Conservation (phyloP, 2,797 vertebrate species). For the Cynopterus sphinx region DNA sequence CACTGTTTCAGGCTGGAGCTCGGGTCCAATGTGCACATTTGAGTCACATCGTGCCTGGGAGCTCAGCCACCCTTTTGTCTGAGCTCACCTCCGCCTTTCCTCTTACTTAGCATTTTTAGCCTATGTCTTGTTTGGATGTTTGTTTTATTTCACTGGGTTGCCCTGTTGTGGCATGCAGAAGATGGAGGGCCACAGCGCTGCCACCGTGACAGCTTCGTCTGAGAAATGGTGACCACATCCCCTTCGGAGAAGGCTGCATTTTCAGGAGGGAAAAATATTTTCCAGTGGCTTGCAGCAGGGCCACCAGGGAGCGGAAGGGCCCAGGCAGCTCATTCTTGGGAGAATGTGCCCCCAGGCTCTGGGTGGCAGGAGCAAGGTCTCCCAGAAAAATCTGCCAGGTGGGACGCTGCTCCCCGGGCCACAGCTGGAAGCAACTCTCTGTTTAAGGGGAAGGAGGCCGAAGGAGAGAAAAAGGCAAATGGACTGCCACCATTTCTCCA, state of each 20-base stretch:
- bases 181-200: neutral
- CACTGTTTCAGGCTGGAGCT: neutral
- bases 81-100: neutral
- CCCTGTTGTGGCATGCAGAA: neutral
- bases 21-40: neutral
- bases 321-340: neutral
- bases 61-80: neutral
- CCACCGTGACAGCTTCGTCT: neutral
- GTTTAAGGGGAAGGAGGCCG: neutral
- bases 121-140: neutral
- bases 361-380: neutral
- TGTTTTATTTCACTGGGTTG: neutral
- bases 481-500: neutral
- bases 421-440: neutral
- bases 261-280: neutral
- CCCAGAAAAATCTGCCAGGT: neutral
- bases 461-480: neutral
- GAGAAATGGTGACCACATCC: neutral
- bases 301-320: neutral
- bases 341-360: neutral
- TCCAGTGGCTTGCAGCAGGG: neutral
- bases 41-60: conserved; percentile 9
- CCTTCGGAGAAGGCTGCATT: neutral
- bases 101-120: neutral
- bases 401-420: neutral